These are phyloP conservation scores for Drosophila rellima DNA, from an alignment of 2,888 invertebrate genomes.

Conservation along the genomic window DNA sequence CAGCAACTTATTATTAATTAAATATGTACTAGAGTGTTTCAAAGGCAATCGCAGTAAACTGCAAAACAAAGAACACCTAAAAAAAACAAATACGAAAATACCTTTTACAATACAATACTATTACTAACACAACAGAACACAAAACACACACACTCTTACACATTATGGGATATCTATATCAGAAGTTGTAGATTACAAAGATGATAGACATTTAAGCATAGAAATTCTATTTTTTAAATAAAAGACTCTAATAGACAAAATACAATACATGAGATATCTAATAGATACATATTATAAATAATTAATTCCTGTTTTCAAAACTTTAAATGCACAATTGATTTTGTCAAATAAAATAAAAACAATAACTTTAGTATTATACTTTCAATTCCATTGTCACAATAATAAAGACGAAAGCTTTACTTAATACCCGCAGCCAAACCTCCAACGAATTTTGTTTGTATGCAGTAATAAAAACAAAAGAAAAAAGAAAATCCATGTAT, in stretches of 20 bases:
- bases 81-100: conserved; percentile 51
- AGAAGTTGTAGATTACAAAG: conserved; percentile 69
- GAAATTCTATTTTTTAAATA: conserved; percentile 79
- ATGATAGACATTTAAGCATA: conserved; percentile 69
- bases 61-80: conserved; percentile 70
- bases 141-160: conserved; percentile 26
- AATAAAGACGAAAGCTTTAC: conserved; percentile 67
- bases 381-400: conserved; percentile 64
- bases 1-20: conserved; percentile 59
- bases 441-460: conserved; percentile 56
- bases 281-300: conserved; percentile 50
- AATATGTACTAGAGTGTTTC: conserved; percentile 72
- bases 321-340: conserved; percentile 66
- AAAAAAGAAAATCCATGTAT: conserved; percentile 30
- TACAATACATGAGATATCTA: conserved; percentile 65
- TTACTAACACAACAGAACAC: conserved; percentile 17
- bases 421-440: conserved; percentile 46
- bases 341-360: conserved; percentile 50
- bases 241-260: conserved; percentile 78
- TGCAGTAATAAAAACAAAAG: conserved; percentile 35
- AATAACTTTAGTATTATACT: conserved; percentile 63
- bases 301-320: conserved; percentile 67
- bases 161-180: conserved; percentile 63
- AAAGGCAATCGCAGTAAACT: conserved; percentile 80
- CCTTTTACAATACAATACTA: conserved; percentile 58